Conservation (phyloP, 2,113 vertebrate species). For the Terrapene triunguis region DNA sequence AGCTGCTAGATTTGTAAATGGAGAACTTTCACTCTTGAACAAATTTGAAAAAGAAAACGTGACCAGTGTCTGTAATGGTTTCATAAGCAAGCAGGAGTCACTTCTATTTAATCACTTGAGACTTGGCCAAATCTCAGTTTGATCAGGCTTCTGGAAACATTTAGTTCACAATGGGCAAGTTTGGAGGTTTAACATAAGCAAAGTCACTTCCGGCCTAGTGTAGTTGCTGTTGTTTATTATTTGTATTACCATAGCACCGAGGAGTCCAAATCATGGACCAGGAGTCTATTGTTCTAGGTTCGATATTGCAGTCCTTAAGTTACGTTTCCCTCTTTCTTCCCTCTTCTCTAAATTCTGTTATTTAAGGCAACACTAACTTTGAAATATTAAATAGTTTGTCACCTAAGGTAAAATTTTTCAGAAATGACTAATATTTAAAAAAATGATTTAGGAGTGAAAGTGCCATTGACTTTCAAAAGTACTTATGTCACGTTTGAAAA, state of each 20-base stretch:
- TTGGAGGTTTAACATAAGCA: not conserved
- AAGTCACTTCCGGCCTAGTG: not conserved
- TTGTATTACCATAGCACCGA: not conserved
- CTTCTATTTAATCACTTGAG: not conserved
- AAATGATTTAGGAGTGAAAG: not conserved
- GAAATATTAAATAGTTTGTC: not conserved
- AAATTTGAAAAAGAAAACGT: not conserved
- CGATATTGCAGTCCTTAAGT: not conserved
- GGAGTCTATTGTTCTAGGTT: not conserved
- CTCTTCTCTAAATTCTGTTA: not conserved
- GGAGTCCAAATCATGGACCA: not conserved
- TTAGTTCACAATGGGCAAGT: not conserved
- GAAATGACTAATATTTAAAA: not conserved
- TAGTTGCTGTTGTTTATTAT: not conserved
- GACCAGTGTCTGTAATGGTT: not conserved
- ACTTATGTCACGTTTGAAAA: not conserved
- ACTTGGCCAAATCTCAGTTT: not conserved
- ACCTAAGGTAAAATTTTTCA: not conserved
- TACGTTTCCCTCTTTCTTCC: not conserved
- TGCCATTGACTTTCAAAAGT: not conserved
- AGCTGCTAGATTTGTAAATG: not conserved
- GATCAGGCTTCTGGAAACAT: not conserved
- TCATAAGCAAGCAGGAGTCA: not conserved
- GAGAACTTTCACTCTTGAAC: not conserved
- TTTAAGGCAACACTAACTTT: not conserved